phyloP scores from a whole-genome alignment of 2,797 vertebrate species.

The Helarctos malayanus region DNA sequence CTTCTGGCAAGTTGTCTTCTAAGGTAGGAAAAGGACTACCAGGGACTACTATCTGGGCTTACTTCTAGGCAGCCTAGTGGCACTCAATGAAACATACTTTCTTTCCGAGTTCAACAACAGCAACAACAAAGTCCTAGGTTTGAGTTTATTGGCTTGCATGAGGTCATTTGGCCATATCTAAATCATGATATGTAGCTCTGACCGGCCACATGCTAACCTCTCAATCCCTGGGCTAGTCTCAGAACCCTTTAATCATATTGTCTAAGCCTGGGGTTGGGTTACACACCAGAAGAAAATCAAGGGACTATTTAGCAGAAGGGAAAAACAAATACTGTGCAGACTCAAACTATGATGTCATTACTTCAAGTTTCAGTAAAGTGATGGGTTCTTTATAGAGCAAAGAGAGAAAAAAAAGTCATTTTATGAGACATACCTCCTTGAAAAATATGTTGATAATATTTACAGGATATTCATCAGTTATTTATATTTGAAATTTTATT shows the following conservation, averaged over 20 bases:
- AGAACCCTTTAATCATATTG: not conserved
- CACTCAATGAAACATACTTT: not conserved
- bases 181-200: not conserved
- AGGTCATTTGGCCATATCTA: not conserved
- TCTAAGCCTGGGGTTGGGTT: accelerated
- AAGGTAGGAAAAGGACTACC: not conserved
- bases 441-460: not conserved
- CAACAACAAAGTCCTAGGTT: not conserved
- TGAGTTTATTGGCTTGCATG: not conserved
- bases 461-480: not conserved
- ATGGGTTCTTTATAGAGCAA: not conserved
- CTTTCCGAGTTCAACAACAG: not conserved
- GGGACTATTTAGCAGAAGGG: not conserved
- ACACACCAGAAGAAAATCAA: not conserved
- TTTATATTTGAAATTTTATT: not conserved
- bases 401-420: not conserved
- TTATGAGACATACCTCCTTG: not conserved
- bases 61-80: not conserved
- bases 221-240: not conserved
- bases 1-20: not conserved
- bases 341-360: not conserved
- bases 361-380: not conserved
- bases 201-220: not conserved
- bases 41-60: not conserved
- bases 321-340: not conserved